phyloP scores from a whole-genome alignment of 2,797 vertebrate genomes.

The Xyrichtys novacula region DNA sequence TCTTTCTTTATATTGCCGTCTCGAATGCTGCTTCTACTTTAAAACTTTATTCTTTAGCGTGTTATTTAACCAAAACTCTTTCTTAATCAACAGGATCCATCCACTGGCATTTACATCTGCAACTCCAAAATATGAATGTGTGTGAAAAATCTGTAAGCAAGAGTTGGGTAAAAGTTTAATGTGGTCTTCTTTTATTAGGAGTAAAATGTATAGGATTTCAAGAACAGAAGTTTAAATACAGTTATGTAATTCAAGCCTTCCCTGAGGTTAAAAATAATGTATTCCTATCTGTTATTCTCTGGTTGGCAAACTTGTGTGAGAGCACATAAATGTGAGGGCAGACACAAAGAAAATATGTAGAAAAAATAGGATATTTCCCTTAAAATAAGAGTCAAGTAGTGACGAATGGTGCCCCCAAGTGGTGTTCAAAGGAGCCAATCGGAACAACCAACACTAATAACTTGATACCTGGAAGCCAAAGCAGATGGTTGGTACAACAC shows the following conservation, averaged over 20 bases:
- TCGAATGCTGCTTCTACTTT: too few relatives aligned
- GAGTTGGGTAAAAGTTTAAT: neutral
- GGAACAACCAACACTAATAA: neutral
- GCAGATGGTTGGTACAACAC: slow-evolving; percentile 95
- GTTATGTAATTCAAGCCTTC: neutral
- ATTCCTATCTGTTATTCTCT: neutral
- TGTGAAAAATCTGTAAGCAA: neutral
- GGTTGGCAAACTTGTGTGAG: neutral
- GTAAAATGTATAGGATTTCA: neutral
- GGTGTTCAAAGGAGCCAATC: neutral
- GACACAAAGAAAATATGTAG: neutral
- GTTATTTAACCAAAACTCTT: too few relatives aligned
- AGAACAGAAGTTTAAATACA: neutral
- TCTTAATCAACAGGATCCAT: neutral
- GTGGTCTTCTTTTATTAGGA: neutral
- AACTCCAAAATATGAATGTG: neutral
- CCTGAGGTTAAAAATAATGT: neutral
- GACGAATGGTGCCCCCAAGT: neutral
- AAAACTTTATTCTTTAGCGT: too few relatives aligned
- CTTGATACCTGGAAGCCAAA: slow-evolving; percentile 96
- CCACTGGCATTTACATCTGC: neutral
- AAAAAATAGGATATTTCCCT: neutral
- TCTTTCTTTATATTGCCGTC: neutral
- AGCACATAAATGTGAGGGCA: neutral
- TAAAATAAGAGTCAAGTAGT: neutral